Percentiles rank a stretch among this genome's conserved stretches.
phyloP scores from a whole-genome alignment of 1,140 invertebrate genomes.

The Drosophila guanche region DNA sequence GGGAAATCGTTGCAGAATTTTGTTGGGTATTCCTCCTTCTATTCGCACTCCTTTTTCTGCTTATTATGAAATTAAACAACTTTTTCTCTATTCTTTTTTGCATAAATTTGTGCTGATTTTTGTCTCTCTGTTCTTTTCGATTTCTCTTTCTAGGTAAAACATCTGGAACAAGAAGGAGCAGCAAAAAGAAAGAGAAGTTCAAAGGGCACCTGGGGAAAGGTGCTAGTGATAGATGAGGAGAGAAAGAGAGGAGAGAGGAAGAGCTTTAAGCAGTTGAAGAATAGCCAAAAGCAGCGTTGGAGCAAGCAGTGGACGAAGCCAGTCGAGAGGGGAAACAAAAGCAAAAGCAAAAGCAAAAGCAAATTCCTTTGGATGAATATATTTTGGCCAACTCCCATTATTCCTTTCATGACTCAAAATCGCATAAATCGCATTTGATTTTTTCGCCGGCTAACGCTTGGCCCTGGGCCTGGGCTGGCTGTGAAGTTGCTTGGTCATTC shows the following conservation, averaged over 20 bases:
- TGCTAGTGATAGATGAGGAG: constrained; percentile 2
- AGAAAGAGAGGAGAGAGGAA: background rate
- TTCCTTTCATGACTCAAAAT: too few relatives aligned
- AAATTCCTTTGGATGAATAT: too few relatives aligned
- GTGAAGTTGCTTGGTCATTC: constrained; percentile 7
- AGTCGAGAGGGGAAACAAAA: too few relatives aligned
- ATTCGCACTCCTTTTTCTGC: too few relatives aligned
- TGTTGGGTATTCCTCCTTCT: too few relatives aligned
- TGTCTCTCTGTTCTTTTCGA: constrained; percentile 15
- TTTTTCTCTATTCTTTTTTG: background rate
- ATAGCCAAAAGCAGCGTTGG: too few relatives aligned
- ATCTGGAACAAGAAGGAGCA: background rate
- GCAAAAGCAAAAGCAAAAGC: too few relatives aligned
- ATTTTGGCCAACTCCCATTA: too few relatives aligned
- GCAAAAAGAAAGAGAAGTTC: constrained; percentile 2
- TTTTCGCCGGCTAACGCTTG: background rate
- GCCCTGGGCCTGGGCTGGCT: background rate
- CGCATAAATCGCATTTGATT: too few relatives aligned
- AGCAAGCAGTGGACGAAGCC: too few relatives aligned
- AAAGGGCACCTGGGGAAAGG: background rate
- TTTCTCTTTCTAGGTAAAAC: constrained; percentile 63
- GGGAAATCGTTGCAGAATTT: too few relatives aligned
- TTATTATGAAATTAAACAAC: background rate
- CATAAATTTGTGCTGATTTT: constrained; percentile 16
- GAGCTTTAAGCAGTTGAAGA: background rate